Percentiles rank a stretch among this genome's conserved stretches.
These are phyloP conservation scores for Hetaerina titia DNA, from an alignment of 2,888 invertebrate species.

Conservation along the genomic window DNA sequence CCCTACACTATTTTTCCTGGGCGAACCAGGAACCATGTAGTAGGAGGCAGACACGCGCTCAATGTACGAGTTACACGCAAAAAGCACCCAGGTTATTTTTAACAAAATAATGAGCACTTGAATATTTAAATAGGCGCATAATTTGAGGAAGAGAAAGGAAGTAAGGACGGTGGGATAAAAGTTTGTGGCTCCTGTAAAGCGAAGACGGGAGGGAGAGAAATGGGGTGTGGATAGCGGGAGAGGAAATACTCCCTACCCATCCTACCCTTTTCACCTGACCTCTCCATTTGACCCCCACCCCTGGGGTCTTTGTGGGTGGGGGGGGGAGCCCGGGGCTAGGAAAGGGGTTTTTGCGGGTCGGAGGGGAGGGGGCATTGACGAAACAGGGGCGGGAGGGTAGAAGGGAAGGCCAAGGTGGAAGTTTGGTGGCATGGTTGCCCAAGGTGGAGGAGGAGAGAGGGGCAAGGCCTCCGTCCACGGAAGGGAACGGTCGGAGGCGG, in stretches of 20 bases:
- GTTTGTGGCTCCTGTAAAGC: neutral
- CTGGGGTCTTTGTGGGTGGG: neutral
- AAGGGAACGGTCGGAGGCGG: neutral
- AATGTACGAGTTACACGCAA: neutral
- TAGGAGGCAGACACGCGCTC: neutral
- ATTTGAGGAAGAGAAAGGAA: neutral
- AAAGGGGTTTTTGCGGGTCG: slow-evolving; percentile 8
- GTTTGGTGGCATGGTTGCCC: neutral
- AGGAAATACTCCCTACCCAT: neutral
- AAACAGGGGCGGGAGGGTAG: neutral
- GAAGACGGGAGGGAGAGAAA: neutral
- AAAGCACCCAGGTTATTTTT: neutral
- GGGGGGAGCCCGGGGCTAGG: neutral
- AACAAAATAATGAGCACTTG: neutral
- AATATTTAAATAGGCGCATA: neutral
- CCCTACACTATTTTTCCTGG: neutral
- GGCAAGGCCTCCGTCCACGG: neutral
- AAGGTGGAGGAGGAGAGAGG: neutral
- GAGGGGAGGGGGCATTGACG: neutral
- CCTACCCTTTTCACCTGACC: slow-evolving; percentile 51
- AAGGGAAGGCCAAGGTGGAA: neutral
- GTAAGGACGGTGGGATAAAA: neutral
- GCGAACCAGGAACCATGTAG: neutral
- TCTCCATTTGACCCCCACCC: slow-evolving; percentile 20
- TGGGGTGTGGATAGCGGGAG: neutral